Evolutionary conservation across 1,140 invertebrate genomes (phyloP).

Genomic region (Phortica variegata): DNA sequence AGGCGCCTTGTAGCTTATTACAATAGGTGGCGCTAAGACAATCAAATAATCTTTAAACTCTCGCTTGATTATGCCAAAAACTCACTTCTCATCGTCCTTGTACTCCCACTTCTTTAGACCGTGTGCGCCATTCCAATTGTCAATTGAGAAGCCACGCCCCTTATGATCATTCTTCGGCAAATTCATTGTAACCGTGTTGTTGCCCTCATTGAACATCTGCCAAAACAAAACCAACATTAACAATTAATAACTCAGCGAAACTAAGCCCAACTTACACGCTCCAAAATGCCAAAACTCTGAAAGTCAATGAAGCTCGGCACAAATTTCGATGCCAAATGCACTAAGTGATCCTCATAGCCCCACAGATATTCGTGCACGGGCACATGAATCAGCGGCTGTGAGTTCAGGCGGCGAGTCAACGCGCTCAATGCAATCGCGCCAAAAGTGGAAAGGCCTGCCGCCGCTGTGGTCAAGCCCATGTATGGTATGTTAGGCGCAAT

Average conservation of each 20-base stretch:
- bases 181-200: conserved; percentile 61
- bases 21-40: conserved; percentile 59
- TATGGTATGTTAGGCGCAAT: conserved; percentile 76
- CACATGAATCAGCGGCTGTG: conserved; percentile 70
- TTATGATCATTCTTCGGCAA: conserved; percentile 35
- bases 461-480: conserved; percentile 60
- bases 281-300: conserved; percentile 75
- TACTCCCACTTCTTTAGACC: conserved; percentile 66
- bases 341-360: conserved; percentile 80
- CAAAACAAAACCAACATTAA: conserved; percentile 15
- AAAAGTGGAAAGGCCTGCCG: conserved; percentile 36
- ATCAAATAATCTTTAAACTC: no score
- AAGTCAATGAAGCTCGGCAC: conserved; percentile 75
- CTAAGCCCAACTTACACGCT: conserved; percentile 74
- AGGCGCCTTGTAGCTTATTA: conserved; percentile 62
- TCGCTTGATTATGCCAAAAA: no score
- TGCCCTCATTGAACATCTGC: conserved; percentile 65
- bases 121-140: conserved; percentile 62
- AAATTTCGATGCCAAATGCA: conserved; percentile 67
- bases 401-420: conserved; percentile 63
- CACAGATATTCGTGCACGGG: conserved; percentile 77
- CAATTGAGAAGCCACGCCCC: conserved; percentile 57
- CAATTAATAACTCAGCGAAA: no score
- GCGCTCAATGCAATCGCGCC: conserved; percentile 62
- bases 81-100: conserved; percentile 43